phyloP scores from a whole-genome alignment of 1,140 invertebrate species.

The Uloborus diversus region DNA sequence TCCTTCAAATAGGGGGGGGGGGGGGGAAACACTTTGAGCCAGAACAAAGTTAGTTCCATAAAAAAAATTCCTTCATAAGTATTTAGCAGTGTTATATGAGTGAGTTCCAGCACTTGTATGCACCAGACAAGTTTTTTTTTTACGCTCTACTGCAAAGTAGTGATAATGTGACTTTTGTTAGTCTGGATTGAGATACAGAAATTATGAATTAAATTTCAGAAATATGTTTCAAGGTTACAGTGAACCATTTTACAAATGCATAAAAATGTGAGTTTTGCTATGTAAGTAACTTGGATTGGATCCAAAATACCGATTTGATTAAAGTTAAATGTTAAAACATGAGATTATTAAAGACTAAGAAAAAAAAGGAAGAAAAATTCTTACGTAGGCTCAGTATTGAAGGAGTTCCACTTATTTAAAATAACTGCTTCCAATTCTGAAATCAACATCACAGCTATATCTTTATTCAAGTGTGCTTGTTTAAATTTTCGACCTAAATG shows the following conservation, averaged over 20 bases:
- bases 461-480: slow-evolving; percentile 23
- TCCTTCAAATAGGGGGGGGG: no score
- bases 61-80: no score
- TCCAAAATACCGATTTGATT: background rate
- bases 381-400: slow-evolving; percentile 9
- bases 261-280: no score
- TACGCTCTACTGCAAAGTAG: no score
- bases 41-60: no score
- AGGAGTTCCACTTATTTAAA: slow-evolving; percentile 20
- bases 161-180: no score
- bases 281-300: no score
- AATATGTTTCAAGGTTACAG: background rate
- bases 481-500: slow-evolving; percentile 27
- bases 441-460: background rate
- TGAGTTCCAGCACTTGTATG: no score
- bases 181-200: slow-evolving; percentile 3
- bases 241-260: background rate
- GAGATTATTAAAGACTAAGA: background rate
- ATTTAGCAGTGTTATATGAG: no score
- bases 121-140: no score
- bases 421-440: slow-evolving; percentile 17
- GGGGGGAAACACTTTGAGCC: no score
- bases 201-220: background rate
- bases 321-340: background rate
- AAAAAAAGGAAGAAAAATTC: background rate